Percentiles rank a stretch among this genome's conserved stretches.
phyloP scores from a whole-genome alignment of 2,888 invertebrate species.

The Bugula neritina region DNA sequence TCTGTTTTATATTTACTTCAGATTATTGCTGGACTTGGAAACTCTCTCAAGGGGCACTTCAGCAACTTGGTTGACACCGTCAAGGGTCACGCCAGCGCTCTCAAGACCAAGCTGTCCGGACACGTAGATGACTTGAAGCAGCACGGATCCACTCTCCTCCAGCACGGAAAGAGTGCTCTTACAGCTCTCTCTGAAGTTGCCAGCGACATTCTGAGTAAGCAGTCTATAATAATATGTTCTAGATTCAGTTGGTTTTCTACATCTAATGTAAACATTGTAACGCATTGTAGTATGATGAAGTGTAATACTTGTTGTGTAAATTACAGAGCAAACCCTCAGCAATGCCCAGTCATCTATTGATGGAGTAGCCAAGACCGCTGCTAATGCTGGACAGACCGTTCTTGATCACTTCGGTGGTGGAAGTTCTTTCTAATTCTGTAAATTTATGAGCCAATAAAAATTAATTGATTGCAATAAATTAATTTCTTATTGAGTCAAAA shows the following conservation, averaged over 20 bases:
- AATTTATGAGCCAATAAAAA: too few relatives aligned
- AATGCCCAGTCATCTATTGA: slow-evolving; percentile 13
- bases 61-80: slow-evolving; percentile 26
- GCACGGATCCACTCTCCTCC: slow-evolving; percentile 11
- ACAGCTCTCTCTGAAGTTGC: slow-evolving; percentile 11
- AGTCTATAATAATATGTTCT: neutral
- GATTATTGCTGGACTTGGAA: slow-evolving; percentile 26
- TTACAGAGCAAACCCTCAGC: slow-evolving; percentile 18
- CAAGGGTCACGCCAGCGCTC: slow-evolving; percentile 23
- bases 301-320: neutral
- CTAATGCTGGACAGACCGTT: neutral
- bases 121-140: slow-evolving; percentile 8
- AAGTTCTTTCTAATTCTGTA: neutral
- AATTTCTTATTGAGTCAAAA: too few relatives aligned
- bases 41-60: slow-evolving; percentile 25
- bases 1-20: too few relatives aligned
- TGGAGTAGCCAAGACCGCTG: slow-evolving; percentile 6
- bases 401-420: neutral
- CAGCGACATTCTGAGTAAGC: slow-evolving; percentile 17
- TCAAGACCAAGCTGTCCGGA: slow-evolving; percentile 19
- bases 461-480: too few relatives aligned
- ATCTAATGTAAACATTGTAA: too few relatives aligned
- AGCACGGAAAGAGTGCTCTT: slow-evolving; percentile 22
- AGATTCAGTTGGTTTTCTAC: too few relatives aligned
- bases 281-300: too few relatives aligned